These are phyloP conservation scores for Chloroclysta siterata DNA, from an alignment of 2,888 invertebrate genomes.

Conservation along the genomic window DNA sequence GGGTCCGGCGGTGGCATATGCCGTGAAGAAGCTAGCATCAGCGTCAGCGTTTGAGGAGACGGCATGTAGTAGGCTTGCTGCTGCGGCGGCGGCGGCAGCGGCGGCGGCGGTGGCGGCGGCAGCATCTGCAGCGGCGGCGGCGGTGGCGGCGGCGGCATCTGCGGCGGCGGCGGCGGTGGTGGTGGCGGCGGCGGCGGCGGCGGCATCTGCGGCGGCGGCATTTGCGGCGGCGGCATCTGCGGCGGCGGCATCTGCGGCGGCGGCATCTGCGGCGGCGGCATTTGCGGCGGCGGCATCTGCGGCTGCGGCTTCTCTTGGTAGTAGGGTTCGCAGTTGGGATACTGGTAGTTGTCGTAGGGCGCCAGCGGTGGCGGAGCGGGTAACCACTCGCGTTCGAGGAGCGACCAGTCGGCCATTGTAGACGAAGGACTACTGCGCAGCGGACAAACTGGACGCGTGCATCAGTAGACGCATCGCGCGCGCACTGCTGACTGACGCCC, in stretches of 20 bases:
- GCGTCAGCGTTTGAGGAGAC: slow-evolving; percentile 39
- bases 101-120: slow-evolving; percentile 7
- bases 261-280: background rate
- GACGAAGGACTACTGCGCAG: slow-evolving; percentile 54
- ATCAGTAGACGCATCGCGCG: slow-evolving; percentile 65
- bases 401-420: slow-evolving; percentile 64
- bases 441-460: slow-evolving; percentile 61
- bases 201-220: slow-evolving; percentile 27
- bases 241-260: slow-evolving; percentile 11
- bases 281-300: background rate
- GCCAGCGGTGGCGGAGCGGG: slow-evolving; percentile 46
- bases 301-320: slow-evolving; percentile 42
- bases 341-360: slow-evolving; percentile 50
- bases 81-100: slow-evolving; percentile 33
- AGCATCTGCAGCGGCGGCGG: slow-evolving; percentile 1
- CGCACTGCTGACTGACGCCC: slow-evolving; percentile 66
- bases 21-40: slow-evolving; percentile 33
- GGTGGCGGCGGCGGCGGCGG: slow-evolving; percentile 2
- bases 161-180: slow-evolving; percentile 33
- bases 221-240: slow-evolving; percentile 34
- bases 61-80: slow-evolving; percentile 32
- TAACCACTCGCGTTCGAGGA: slow-evolving; percentile 54
- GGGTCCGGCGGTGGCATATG: slow-evolving; percentile 36
- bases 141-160: too few relatives aligned
- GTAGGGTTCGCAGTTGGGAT: slow-evolving; percentile 47